Conservation (phyloP, 2,797 vertebrate genomes). For the Aviceda leuphotes region DNA sequence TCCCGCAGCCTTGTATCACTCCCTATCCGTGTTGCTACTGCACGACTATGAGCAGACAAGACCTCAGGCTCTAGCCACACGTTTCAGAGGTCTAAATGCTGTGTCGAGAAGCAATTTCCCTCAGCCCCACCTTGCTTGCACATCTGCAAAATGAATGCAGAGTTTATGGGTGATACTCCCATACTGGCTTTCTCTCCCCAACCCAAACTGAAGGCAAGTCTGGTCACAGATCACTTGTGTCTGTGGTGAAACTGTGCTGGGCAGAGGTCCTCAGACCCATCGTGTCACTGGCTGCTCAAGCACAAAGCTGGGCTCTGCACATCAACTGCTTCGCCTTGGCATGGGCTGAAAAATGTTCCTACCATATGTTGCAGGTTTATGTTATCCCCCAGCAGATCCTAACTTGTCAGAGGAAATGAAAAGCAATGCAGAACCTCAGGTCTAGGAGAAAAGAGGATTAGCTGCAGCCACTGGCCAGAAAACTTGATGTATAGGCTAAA, state of each 20-base stretch:
- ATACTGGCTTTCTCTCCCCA: neutral
- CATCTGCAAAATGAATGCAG: neutral
- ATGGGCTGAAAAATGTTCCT: neutral
- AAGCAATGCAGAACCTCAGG: neutral
- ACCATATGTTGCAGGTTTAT: too few species aligned
- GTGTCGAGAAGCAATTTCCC: neutral
- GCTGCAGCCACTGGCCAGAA: neutral
- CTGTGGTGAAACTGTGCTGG: neutral
- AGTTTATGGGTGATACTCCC: neutral
- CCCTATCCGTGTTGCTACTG: fast-evolving
- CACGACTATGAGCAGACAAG: fast-evolving
- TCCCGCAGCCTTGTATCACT: neutral
- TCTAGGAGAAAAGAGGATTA: too few species aligned
- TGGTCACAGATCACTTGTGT: too few species aligned
- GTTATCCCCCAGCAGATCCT: neutral
- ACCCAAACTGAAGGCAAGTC: neutral
- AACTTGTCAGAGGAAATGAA: neutral
- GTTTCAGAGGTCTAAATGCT: neutral
- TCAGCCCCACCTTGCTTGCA: too few species aligned
- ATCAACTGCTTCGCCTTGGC: too few species aligned
- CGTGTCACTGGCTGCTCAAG: neutral
- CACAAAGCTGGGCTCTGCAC: neutral
- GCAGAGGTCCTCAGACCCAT: neutral
- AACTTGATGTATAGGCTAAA: neutral
- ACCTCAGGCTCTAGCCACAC: neutral